Evolutionary conservation across 2,113 vertebrate species (phyloP).

Genomic region (Tautogolabrus adspersus): DNA sequence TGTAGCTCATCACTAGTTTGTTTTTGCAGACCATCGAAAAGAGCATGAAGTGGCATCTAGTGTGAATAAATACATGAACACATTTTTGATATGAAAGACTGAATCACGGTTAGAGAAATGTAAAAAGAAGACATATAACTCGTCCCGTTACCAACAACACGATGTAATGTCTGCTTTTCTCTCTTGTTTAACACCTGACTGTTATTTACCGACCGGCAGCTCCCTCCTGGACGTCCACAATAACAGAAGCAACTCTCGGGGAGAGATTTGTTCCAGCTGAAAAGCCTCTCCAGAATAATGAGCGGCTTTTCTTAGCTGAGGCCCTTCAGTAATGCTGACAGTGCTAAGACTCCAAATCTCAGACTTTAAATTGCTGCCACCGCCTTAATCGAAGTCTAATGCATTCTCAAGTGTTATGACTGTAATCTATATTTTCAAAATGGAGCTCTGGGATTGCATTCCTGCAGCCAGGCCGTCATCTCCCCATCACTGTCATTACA

Average conservation of each 20-base stretch:
- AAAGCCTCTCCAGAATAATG: conserved; percentile 35
- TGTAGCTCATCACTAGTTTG: too few species aligned
- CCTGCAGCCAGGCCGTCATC: neutral
- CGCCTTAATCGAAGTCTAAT: conserved; percentile 32
- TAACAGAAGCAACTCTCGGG: neutral
- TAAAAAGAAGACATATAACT: neutral
- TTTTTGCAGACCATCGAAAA: too few species aligned
- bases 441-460: conserved; percentile 2
- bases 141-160: too few species aligned
- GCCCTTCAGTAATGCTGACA: conserved; percentile 19
- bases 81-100: too few species aligned
- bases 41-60: too few species aligned
- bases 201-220: neutral
- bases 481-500: conserved; percentile 18
- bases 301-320: conserved; percentile 2
- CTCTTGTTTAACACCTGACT: neutral
- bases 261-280: neutral
- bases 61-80: too few species aligned
- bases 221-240: neutral
- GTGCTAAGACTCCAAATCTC: conserved; percentile 1
- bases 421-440: conserved; percentile 20
- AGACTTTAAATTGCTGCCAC: conserved; percentile 9
- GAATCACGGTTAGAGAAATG: neutral
- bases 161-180: neutral
- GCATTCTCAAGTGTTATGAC: conserved; percentile 23